phyloP scores from a whole-genome alignment of 1,140 invertebrate genomes.

The Armadillidium nasatum region DNA sequence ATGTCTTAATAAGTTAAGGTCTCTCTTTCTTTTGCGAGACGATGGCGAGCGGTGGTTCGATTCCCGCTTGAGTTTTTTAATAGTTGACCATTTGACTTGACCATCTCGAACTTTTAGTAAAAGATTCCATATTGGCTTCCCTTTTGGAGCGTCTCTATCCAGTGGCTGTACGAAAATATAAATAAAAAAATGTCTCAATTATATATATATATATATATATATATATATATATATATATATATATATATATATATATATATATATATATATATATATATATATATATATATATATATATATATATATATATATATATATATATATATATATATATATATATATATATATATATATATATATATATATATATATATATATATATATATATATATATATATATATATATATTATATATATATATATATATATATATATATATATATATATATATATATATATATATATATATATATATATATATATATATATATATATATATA shows the following conservation, averaged over 20 bases:
- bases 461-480: too few species aligned
- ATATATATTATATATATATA: slow-evolving; percentile 1
- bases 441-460: too few species aligned
- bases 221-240: slow-evolving; percentile 2
- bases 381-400: not conserved
- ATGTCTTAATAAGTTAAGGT: not conserved
- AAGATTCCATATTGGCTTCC: slow-evolving; percentile 22
- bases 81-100: slow-evolving; percentile 14
- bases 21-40: not conserved
- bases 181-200: not conserved
- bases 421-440: not conserved
- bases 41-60: not conserved
- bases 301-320: not conserved
- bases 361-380: not conserved
- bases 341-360: not conserved
- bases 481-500: too few species aligned
- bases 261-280: too few species aligned
- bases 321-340: not conserved
- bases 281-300: too few species aligned
- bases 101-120: slow-evolving; percentile 20
- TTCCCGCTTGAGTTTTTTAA: not conserved
- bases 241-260: slow-evolving; percentile 6
- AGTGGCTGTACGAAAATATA: slow-evolving; percentile 8
- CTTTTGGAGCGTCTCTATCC: slow-evolving; percentile 26
- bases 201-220: not conserved